Percentiles rank a stretch among this genome's conserved stretches.
Conservation (phyloP, 2,888 invertebrate genomes). For the Anoplius nigerrimus region DNA sequence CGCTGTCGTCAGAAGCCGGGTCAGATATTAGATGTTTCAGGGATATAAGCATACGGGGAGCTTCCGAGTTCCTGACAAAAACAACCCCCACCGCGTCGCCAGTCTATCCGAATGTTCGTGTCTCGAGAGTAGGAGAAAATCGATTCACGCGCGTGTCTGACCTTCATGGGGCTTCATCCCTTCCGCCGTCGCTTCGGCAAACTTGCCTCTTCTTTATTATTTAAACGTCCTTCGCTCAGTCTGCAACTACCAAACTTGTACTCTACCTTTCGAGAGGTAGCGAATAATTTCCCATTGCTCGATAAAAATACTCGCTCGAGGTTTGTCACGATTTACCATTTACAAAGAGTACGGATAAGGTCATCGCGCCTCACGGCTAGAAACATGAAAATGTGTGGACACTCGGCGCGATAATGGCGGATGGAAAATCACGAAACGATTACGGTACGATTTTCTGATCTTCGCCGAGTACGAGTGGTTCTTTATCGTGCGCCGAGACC, state of each 20-base stretch:
- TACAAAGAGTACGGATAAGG: no score
- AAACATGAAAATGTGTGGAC: not conserved
- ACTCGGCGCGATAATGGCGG: not conserved
- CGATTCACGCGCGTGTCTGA: slow-evolving; percentile 59
- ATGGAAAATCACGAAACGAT: slow-evolving; percentile 6
- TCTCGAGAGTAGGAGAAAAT: slow-evolving; percentile 43
- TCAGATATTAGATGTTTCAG: no score
- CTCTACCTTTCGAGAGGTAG: no score
- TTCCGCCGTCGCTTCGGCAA: slow-evolving; percentile 12
- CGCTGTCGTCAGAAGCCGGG: no score
- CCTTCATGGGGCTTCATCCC: slow-evolving; percentile 48
- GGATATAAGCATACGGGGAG: not conserved
- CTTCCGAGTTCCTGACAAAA: slow-evolving; percentile 14
- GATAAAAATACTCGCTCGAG: no score
- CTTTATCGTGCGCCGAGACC: slow-evolving; percentile 24
- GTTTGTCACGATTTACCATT: no score
- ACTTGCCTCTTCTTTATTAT: no score
- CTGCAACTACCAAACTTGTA: no score
- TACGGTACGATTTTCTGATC: not conserved
- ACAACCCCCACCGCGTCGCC: not conserved
- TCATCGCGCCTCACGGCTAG: not conserved
- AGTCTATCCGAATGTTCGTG: not conserved
- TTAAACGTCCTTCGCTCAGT: no score
- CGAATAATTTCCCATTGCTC: not conserved
- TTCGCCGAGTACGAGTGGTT: slow-evolving; percentile 11